Evolutionary conservation across 2,113 vertebrate genomes (phyloP).

Genomic region (Syrrhaptes paradoxus): DNA sequence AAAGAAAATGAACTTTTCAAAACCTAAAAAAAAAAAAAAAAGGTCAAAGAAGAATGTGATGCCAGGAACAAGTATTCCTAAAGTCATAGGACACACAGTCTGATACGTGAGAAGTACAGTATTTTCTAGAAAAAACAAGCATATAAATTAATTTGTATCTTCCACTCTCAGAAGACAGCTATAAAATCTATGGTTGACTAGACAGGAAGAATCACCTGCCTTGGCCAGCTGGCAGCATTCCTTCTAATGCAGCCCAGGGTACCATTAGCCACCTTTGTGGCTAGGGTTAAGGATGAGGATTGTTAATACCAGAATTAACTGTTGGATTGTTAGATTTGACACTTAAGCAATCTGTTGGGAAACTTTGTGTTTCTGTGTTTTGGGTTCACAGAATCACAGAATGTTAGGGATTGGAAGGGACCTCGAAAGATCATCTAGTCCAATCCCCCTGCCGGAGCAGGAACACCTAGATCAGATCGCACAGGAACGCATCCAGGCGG

Average conservation of each 20-base stretch:
- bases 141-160: background rate
- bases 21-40: background rate
- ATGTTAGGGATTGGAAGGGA: too few species aligned
- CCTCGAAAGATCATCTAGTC: too few species aligned
- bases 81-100: background rate
- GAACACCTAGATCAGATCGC: too few species aligned
- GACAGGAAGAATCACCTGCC: background rate
- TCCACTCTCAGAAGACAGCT: background rate
- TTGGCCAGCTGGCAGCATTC: background rate
- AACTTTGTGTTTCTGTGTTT: background rate
- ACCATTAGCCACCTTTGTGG: background rate
- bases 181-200: background rate
- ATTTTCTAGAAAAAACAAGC: background rate
- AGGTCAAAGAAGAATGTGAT: background rate
- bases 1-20: background rate
- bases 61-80: background rate
- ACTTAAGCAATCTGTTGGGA: background rate
- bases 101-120: background rate
- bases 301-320: background rate
- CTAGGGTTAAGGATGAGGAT: background rate
- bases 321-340: background rate
- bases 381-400: too few species aligned
- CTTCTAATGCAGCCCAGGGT: background rate
- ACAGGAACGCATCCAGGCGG: too few species aligned
- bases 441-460: too few species aligned